Base-by-base conservation (phyloP, 2,888 invertebrate genomes). In the Mythimna ferrago region DNA sequence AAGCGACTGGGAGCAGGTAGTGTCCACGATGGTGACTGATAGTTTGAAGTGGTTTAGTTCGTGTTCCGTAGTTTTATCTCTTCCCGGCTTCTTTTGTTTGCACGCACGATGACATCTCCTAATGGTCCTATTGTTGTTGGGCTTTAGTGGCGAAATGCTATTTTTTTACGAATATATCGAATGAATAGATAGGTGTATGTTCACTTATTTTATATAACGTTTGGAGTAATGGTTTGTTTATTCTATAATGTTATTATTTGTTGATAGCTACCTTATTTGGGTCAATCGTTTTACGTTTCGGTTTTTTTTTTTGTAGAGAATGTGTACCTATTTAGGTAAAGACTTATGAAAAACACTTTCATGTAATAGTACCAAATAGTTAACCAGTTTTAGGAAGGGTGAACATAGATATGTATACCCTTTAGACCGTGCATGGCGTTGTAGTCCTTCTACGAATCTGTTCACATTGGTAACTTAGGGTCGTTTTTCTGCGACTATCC, bases 31-130 rank as follows among this genome's bases (percentile, higher is more conserved):
- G 83, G 88, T 72, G 82, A 81, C 85, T 86, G 91, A 89, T 93
- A 90, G 87, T 92, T 90, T 92, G 93, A 89, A 88, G 78, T 88
- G 85, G 84, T 87, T 80, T 83, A 44, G 82, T 86, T 81, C 85
- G 86, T 88, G 87, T 89, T 89, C 87, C 89, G 91, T 90, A 89
- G 92, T 96, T 96, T 95, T 96, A 95, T 96, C 95, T 95, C 92
- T 94, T 93, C 93, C 92, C 91, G 86, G 76, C 80, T 87, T 88
- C 95, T 95, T 96, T 96, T 96, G 96, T 96, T 94, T 93, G 92
- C 93, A 96, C 95, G 96, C 96, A 92, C 95, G 94, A 92, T 94
- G 96, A 94, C 95, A 94, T 94, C 92, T 89, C 89, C 89, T 96
- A 95, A 96, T 96, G 92, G 93, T 65, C 86, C 92, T 89, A 95